Base-by-base conservation (phyloP, 2,113 vertebrate genomes). In the Neolamprologus devosi region DNA sequence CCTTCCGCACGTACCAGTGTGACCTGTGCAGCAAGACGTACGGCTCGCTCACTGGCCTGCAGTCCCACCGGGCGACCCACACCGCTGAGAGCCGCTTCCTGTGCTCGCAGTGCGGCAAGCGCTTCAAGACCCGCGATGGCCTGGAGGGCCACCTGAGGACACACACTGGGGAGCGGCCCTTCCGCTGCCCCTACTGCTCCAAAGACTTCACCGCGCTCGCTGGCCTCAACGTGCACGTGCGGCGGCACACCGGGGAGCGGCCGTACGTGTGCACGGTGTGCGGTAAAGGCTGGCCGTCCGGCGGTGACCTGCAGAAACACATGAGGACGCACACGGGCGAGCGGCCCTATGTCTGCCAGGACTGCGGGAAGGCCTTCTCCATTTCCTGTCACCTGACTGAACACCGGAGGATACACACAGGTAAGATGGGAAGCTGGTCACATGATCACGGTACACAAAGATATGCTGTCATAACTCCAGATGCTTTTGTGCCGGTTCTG, bases 251-350 rank as follows among this genome's bases (percentile, higher is more conserved):
- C 0, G 96, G 96, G 1, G 96, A 96, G 93, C 92, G 95, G 9
- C 96, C 96, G 3, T 97, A 96, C 23, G 91, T 95, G 58, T 96
- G 96, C 90, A 79, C 87, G 3, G 94, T 95, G 84, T 97, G 96
- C 9, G 92, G 95, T 0, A 97, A 96, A 55, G 94, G 94, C 23
- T 97, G 95, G 89, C 93, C 94, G 2, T 96, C 95, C 0, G 95
- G 95, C 0, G 96, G 95, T 10, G 95, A 96, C 90, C 93, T 96
- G 53, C 95, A 96, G 91, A 95, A 96, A 30, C 96, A 96, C 89
- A 94, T 95, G 92, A 93, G 96, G 87, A 94, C 86, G 1, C 96
- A 97, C 86, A 96, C 96, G 0, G 96, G 96, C 0, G 96, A 97
- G 11, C 90, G 92, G 12, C 96, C 96, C 0, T 97, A 95, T 86